Evolutionary conservation across 1,140 invertebrate genomes (phyloP), one percentile per base, ranked within the genome.

Genomic region (Drosophila eugracilis): DNA sequence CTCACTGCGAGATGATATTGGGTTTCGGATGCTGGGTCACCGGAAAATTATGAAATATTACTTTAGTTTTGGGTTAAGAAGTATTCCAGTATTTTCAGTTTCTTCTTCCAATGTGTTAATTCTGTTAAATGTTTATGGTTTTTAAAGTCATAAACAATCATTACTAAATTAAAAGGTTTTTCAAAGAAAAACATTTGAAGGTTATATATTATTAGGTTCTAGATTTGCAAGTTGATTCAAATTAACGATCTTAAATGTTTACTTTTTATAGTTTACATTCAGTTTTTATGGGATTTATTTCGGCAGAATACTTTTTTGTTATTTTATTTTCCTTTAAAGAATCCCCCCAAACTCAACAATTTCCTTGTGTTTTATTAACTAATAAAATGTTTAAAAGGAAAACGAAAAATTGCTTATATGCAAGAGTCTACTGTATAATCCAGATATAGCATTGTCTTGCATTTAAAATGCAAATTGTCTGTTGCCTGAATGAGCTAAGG

Each of bases 391-490:
- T n/a, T n/a, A n/a, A n/a, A n/a, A n/a, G n/a, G n/a, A n/a, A n/a
- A n/a, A n/a, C n/a, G n/a, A n/a, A 26, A 44, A 14, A 26, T 4
- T 26, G 42, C 7, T 9, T 15, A 15, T 14, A 24, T 24, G 12
- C 6, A 24, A 7, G 15, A 15, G 14, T 6, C 3, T 2, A 19
- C 37, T 39, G 1, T 19, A 12, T 22, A 26, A 50, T 32, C 14
- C 14, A 22, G 47, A n/a, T 24, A 55, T 28, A 49, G 26, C 2
- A 0, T 22, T 30, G 14, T n/a, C 14, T 32, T 15, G 4, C n/a
- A 32, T 55, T 57, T 17, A 5, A 15, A 57, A 50, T 37, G 34
- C 22, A 60, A 57, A 55, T 55, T 14, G 14, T 19, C 34, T 21
- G 1, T 19, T n/a, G 24, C 49, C 24, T 15, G 55, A 12, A 34